Evolutionary conservation across 35 echinoderm and acorn worm species (phyloP), one percentile per base, ranked within the genome.

Genomic region (Heliocidaris erythrogramma): DNA sequence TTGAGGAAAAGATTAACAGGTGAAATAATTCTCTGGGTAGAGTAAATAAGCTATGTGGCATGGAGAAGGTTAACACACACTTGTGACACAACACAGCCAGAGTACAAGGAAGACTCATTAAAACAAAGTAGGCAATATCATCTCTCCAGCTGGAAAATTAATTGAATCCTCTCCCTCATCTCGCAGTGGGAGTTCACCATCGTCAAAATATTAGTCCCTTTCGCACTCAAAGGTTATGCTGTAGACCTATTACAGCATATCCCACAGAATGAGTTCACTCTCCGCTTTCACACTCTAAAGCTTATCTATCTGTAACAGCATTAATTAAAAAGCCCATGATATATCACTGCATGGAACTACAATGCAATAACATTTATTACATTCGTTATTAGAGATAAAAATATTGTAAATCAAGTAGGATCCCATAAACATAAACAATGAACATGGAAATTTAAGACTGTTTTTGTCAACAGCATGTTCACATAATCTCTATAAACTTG

Each of bases 121-220:
- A 78, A 78, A 78, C 65, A 78, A 78, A 78, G 65, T 78, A 78
- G 65, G 65, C 65, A 78, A 78, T 78, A 78, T 78, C 65, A n/a
- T 78, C 65, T 78, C 65, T 78, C 65, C 65, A 78, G 65, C 65
- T 78, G 65, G 65, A 78, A 78, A 78, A 78, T 78, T 78, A 78
- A 78, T 78, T 27, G 65, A 78, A 78, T 78, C 65, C 65, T 78
- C 65, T 78, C 27, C 21, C 65, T 78, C 65, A 78, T 78, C 27
- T 78, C 65, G n/a, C 21, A 18, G 65, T 78, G 21, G 65, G 65
- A 78, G 65, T 78, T 78, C 65, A 78, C 27, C 65, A 27, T 78
- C 65, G 21, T n/a, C 65, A 78, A 5, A 78, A 78, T 78, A n/a
- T 24, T 78, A 8, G 65, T 27, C 65, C 65, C 65, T 27, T 78